Conservation (phyloP, 2,888 invertebrate species). For the Sarcophaga variegata region DNA sequence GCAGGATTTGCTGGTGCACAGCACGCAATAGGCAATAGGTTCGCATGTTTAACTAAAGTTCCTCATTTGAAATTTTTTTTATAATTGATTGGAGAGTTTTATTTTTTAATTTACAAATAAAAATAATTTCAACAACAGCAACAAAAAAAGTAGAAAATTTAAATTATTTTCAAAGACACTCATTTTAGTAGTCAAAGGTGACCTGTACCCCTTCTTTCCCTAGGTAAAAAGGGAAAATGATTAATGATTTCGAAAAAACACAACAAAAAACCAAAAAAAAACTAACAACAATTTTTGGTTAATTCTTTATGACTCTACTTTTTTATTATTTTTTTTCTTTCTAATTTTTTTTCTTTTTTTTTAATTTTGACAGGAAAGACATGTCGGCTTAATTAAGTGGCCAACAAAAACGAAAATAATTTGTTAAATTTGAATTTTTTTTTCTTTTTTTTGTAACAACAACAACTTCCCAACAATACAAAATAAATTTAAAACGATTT, state of each 20-base stretch:
- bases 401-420: slow-evolving; percentile 19
- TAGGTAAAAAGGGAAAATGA: background rate
- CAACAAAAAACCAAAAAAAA: background rate
- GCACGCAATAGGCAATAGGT: too few relatives aligned
- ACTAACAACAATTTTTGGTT: background rate
- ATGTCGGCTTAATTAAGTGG: slow-evolving; percentile 24
- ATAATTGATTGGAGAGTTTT: too few relatives aligned
- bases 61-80: too few relatives aligned
- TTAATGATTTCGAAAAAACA: slow-evolving; percentile 25
- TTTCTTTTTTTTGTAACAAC: background rate
- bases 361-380: slow-evolving; percentile 4
- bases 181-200: background rate
- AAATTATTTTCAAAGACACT: background rate
- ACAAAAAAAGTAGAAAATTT: background rate
- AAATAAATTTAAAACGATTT: background rate
- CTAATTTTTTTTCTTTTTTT: background rate
- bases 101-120: too few relatives aligned
- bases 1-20: too few relatives aligned
- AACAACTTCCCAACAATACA: background rate
- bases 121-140: too few relatives aligned
- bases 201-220: background rate
- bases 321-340: background rate
- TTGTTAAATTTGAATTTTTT: background rate
- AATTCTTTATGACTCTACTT: background rate
- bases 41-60: too few relatives aligned